Evolutionary conservation across 2,113 vertebrate species (phyloP).

Genomic region (Chaetorhynchus papuensis): DNA sequence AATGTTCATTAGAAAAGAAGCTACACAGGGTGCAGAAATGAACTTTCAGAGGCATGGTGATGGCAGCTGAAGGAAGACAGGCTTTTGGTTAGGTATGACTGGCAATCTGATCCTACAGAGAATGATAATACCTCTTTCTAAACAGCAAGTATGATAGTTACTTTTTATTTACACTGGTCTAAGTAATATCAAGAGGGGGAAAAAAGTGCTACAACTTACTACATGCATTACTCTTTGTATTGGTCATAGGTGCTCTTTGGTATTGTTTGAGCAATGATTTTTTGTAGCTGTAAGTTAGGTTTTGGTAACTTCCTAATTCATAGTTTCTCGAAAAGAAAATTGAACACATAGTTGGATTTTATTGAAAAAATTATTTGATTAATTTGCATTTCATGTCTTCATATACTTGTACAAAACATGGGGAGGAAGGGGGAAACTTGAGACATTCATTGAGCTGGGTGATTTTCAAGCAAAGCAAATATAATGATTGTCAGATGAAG

Average conservation of each 20-base stretch:
- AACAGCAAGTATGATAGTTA: neutral
- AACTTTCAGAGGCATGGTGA: neutral
- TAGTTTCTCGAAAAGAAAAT: neutral
- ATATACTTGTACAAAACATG: neutral
- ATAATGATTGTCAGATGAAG: neutral
- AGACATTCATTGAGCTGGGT: neutral
- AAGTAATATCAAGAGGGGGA: neutral
- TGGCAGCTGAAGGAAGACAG: neutral
- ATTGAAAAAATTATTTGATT: neutral
- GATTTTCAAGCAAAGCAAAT: neutral
- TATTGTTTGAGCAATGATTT: neutral
- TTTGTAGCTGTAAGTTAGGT: neutral
- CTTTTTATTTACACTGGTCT: neutral
- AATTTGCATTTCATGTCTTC: neutral
- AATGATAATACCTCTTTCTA: neutral
- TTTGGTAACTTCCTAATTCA: neutral
- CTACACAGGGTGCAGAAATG: neutral
- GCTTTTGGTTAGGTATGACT: fast-evolving
- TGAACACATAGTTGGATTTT: neutral
- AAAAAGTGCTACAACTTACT: neutral
- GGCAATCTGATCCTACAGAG: neutral
- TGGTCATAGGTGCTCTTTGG: neutral
- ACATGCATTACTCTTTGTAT: neutral
- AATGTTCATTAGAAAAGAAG: neutral
- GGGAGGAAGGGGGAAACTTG: fast-evolving